phyloP scores from a whole-genome alignment of 2,888 invertebrate species.

The Spisula solida region DNA sequence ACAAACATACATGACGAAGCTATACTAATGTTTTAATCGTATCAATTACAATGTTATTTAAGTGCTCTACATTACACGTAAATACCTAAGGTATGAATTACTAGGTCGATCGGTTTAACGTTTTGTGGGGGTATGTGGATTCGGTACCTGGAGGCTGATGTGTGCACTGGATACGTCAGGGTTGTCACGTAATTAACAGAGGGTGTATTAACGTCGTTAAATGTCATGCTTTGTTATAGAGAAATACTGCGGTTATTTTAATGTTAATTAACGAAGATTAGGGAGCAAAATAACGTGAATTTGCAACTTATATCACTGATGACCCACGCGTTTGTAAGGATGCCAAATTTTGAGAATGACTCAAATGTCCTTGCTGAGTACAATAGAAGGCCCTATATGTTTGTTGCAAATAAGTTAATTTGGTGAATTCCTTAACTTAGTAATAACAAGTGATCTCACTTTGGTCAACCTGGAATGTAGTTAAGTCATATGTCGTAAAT shows the following conservation, averaged over 20 bases:
- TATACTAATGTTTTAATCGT: neutral
- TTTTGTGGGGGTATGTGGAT: neutral
- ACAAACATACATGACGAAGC: slow-evolving; percentile 9
- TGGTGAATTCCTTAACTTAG: no score
- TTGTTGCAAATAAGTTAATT: no score
- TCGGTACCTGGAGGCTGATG: neutral
- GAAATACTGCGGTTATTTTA: neutral
- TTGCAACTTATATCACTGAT: neutral
- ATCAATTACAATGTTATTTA: neutral
- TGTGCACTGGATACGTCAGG: neutral
- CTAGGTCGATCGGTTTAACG: slow-evolving; percentile 5
- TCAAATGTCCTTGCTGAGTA: no score
- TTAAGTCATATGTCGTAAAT: no score
- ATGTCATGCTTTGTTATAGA: neutral
- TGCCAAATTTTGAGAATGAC: neutral
- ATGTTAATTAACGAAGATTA: neutral
- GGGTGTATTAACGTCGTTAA: neutral
- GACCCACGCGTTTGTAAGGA: neutral
- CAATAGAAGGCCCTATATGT: no score
- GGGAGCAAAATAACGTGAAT: neutral
- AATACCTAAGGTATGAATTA: neutral
- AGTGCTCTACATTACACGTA: neutral
- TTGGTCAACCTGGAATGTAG: no score
- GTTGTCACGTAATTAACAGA: neutral
- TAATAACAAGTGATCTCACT: no score